Percentiles rank a stretch among this genome's conserved stretches.
phyloP scores from a whole-genome alignment of 2,113 vertebrate genomes.

The Ellobius talpinus region DNA sequence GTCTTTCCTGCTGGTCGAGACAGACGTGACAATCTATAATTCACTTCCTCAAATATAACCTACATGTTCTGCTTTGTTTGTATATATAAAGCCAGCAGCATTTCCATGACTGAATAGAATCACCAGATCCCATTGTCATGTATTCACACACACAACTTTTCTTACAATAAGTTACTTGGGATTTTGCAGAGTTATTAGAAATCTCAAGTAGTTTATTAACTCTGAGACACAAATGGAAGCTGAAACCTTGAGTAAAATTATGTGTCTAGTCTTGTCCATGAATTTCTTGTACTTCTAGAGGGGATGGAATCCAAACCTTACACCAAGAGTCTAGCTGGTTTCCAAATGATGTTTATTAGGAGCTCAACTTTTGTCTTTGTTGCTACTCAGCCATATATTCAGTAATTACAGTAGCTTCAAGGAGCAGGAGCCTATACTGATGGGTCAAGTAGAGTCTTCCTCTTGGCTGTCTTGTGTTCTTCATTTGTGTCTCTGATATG shows the following conservation, averaged over 20 bases:
- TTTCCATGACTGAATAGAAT: background rate
- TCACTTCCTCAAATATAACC: background rate
- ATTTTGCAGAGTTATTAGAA: background rate
- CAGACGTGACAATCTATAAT: no score
- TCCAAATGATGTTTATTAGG: background rate
- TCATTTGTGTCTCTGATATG: background rate
- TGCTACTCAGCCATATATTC: background rate
- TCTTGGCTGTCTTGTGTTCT: background rate
- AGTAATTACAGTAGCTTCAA: background rate
- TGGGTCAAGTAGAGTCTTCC: no score
- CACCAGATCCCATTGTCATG: background rate
- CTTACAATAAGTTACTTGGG: background rate
- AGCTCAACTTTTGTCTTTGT: background rate
- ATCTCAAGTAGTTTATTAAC: background rate
- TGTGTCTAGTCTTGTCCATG: background rate
- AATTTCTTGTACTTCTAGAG: background rate
- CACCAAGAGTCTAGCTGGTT: background rate
- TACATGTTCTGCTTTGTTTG: background rate
- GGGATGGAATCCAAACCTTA: background rate
- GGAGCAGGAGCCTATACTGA: background rate
- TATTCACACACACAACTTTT: background rate
- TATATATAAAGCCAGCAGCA: background rate
- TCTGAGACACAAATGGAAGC: background rate
- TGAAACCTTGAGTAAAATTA: background rate
- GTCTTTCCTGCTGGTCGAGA: no score